Evolutionary conservation across 2,888 invertebrate species (phyloP), one percentile per base, ranked within the genome.

Genomic region (Ochropleura plecta): DNA sequence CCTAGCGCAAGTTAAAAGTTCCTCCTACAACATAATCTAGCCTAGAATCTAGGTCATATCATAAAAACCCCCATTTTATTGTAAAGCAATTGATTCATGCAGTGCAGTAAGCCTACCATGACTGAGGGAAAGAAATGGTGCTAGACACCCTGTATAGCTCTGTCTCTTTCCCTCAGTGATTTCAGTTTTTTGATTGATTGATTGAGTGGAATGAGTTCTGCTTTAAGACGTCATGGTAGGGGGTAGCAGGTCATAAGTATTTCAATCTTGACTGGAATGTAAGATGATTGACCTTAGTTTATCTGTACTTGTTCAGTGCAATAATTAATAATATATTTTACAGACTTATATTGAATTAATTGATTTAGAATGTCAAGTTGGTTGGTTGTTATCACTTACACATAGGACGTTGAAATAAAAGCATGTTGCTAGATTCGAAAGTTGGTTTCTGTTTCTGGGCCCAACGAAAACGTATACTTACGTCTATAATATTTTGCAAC

Each of bases 231-330:
- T n/a, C n/a, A n/a, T n/a, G n/a, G n/a, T n/a, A n/a, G n/a, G n/a
- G n/a, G n/a, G n/a, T n/a, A n/a, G n/a, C n/a, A 49, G 40, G n/a
- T 68, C 14, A 42, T 71, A 16, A 30, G 16, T 42, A 55, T 44
- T 62, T 42, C 30, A 55, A 78, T 78, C 57, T 62, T 42, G 18
- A 49, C 12, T 79, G 80, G 51, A 79, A 72, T 72, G 48, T 42
- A 53, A 30, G 60, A 62, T 53, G 42, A 18, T n/a, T 76, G 71
- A 76, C 71, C 71, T 79, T 18, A 46, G 20, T 68, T 12, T 46
- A 18, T 70, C n/a, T 59, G 49, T 20, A 79, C 20, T 57, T 72
- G 72, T 72, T 48, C 30, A 20, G 5, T 42, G 20, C 20, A n/a
- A 70, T 49, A 51, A 70, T 18, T 70, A 70, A n/a, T 49, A 49